Evolutionary conservation across 2,113 vertebrate species (phyloP).

Genomic region (Puffinus mauretanicus): DNA sequence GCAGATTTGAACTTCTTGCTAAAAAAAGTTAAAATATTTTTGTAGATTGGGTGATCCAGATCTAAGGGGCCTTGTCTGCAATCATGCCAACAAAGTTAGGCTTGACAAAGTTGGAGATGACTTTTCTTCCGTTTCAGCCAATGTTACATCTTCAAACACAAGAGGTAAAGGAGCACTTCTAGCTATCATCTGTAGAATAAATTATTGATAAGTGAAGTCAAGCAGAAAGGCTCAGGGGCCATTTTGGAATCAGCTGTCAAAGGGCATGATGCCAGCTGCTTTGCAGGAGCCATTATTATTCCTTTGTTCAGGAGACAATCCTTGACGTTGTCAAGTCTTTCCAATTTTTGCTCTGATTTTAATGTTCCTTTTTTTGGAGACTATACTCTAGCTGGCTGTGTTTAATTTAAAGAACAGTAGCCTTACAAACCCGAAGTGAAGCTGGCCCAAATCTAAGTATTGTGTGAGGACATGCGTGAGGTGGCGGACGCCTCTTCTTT

Average conservation of each 20-base stretch:
- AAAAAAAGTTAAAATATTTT: conserved; percentile 48
- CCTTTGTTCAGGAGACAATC: neutral
- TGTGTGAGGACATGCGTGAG: neutral
- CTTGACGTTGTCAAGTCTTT: neutral
- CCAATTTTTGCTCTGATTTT: neutral
- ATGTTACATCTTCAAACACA: neutral
- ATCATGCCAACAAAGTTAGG: conserved; percentile 35
- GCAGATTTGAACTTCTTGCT: conserved; percentile 41
- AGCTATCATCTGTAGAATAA: neutral
- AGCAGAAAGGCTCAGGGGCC: neutral
- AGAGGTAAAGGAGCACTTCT: neutral
- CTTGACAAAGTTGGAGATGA: neutral
- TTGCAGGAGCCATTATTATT: neutral
- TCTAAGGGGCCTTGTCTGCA: conserved; percentile 14
- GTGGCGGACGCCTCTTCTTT: neutral
- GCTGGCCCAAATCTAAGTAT: neutral
- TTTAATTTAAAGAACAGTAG: neutral
- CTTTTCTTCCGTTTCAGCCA: conserved; percentile 2
- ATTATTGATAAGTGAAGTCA: neutral
- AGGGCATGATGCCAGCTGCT: neutral
- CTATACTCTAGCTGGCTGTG: neutral
- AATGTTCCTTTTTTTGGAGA: neutral
- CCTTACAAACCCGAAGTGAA: neutral
- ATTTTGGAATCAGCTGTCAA: conserved; percentile 11
- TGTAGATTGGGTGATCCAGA: conserved; percentile 47